Evolutionary conservation across 2,113 vertebrate genomes (phyloP), one percentile per base, ranked within the genome.

Genomic region (Siphamia tubifer): DNA sequence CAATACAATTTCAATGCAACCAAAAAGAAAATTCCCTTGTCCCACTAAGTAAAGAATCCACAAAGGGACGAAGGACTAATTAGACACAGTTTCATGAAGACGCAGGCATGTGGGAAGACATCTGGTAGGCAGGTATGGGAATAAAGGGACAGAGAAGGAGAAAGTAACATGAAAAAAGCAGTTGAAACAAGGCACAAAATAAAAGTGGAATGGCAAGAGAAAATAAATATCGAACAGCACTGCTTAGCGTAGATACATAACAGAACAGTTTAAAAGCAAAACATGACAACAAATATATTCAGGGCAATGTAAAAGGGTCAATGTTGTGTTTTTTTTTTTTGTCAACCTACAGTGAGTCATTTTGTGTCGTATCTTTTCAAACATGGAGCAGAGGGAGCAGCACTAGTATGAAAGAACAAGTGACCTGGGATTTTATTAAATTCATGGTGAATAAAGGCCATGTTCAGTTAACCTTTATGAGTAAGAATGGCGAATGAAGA

Each of bases 51-150:
- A 3, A 65, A 8, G 23, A 56, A 11, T 4, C 27, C 36, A 53
- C 48, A 68, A 44, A 62, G 62, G 13, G 23, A 66, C 28, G 61
- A 65, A 67, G 28, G 12, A 60, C 23, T 65, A 52, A 78, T 61
- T 72, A 62, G 38, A 56, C 34, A 56, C 66, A 71, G 67, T 54
- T 80, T 36, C 39, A 30, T 35, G 42, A 49, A 64, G 43, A 66
- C 45, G 32, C 15, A 4, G 27, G 9, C 31, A 63, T 66, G 60
- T 63, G 49, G 60, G 45, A 68, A 67, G 54, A 78, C 67, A 75
- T 68, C 53, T 81, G 66, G 42, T 60, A 28, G 5, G 21, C 43
- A 71, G 45, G 35, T 15, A 32, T 6, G 2, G 16, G 58, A 23
- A 62, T 6, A 63, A 66, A 19, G 13, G 9, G 8, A 3, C 20